Conservation (phyloP, 2,113 vertebrate species). For the Poicephalus gulielmi region DNA sequence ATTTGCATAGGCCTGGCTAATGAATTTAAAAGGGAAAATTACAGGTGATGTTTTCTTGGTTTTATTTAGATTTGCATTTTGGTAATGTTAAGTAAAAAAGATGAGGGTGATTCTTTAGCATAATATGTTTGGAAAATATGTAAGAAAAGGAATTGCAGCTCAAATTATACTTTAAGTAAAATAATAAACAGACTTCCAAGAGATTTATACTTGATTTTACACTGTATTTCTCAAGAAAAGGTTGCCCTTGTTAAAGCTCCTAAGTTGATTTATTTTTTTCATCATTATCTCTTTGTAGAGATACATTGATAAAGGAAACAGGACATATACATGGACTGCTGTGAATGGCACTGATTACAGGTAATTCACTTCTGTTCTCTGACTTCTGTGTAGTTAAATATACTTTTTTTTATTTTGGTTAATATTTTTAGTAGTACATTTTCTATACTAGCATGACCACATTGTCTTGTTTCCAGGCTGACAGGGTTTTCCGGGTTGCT, state of each 20-base stretch:
- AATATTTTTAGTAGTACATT: neutral
- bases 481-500: neutral
- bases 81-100: neutral
- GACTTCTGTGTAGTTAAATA: neutral
- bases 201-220: neutral
- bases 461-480: neutral
- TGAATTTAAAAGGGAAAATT: neutral
- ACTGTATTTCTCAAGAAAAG: neutral
- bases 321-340: slow-evolving; percentile 94
- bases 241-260: neutral
- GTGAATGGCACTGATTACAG: slow-evolving; percentile 98
- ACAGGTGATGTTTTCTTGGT: neutral
- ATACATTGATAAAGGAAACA: slow-evolving; percentile 93
- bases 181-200: neutral
- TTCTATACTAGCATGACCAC: neutral
- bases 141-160: neutral
- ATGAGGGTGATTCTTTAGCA: neutral
- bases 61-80: neutral
- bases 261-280: neutral
- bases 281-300: slow-evolving; percentile 76
- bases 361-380: slow-evolving; percentile 67
- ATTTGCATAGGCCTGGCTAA: neutral
- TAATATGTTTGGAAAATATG: neutral
- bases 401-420: neutral
- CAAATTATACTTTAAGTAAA: neutral